Percentiles rank a stretch among this genome's conserved stretches.
phyloP scores from a whole-genome alignment of 2,797 vertebrate species.

The Sphaeramia orbicularis region DNA sequence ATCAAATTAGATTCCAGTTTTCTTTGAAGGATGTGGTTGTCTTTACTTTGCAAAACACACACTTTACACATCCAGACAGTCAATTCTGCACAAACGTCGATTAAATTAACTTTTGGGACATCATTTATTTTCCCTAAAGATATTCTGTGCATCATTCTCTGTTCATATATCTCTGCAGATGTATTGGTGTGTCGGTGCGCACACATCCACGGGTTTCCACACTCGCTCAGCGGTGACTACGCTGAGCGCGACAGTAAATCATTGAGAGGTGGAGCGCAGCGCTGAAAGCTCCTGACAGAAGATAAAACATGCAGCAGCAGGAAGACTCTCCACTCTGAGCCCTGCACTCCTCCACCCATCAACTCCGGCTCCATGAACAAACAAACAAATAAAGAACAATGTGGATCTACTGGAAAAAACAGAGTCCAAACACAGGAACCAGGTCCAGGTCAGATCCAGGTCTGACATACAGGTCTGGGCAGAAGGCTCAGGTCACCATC shows the following conservation, averaged over 20 bases:
- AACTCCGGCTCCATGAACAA: constrained; percentile 26
- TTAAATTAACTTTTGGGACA: constrained; percentile 33
- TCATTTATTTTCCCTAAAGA: constrained; percentile 16
- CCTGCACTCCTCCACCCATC: constrained; percentile 41
- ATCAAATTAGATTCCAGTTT: constrained; percentile 4
- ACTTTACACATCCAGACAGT: background rate
- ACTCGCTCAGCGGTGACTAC: constrained; percentile 32
- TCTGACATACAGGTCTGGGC: no score
- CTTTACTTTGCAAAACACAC: constrained; percentile 1
- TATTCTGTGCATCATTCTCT: constrained; percentile 34
- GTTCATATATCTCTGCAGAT: constrained; percentile 35
- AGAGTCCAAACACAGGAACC: no score
- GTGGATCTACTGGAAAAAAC: no score
- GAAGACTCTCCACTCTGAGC: constrained; percentile 37
- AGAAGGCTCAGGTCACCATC: no score
- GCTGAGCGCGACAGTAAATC: constrained; percentile 78
- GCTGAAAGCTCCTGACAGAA: constrained; percentile 77
- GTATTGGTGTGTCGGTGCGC: constrained; percentile 8
- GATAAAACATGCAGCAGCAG: constrained; percentile 76
- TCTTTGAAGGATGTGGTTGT: background rate
- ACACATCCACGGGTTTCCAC: constrained; percentile 24
- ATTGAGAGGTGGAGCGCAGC: constrained; percentile 58
- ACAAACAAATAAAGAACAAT: no score
- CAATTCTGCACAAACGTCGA: constrained; percentile 9
- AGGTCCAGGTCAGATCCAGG: no score